Evolutionary conservation across 1,140 invertebrate genomes (phyloP), one percentile per base, ranked within the genome.

Genomic region (Euborellia annulipes): DNA sequence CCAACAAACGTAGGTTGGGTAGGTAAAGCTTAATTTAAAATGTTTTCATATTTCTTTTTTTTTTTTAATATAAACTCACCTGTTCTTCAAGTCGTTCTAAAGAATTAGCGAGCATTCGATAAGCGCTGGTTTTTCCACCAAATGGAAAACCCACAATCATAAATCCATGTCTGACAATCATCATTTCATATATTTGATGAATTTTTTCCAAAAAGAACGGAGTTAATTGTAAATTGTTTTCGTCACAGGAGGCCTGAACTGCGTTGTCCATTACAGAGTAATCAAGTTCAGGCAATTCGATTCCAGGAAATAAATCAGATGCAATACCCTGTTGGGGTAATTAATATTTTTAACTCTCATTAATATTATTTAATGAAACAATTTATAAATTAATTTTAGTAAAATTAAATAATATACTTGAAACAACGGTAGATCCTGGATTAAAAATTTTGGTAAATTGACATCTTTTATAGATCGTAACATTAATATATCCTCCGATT

Each of bases 151-250:
- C 91, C 2, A 94, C 85, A 48, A 95, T 79, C 82, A 86, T 86
- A 34, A 86, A 71, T 8, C 83, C 84, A 60, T 92, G 88, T 21
- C 87, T 70, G 1, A 93, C 87, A 30, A 91, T 78, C 72, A 95
- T 93, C 88, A 94, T 95, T 65, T 95, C 90, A 61, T 91, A 95
- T 14, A 95, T 75, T 65, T 95, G 84, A 50, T 88, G 83, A 22
- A 89, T 77, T 67, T 95, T 95, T 62, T 89, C 82, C 41, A 92
- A 61, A 59, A 95, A 92, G 63, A 80, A 81, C 0, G 76, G 68
- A 1, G 78, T 84, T 48, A 79, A 80, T 60, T 93, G 87, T 1
- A 94, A 67, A 60, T 94, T 93, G 19, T 77, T 71, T 6, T 67
- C 66, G 1, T 66, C 62, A 57, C 88, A 93, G 11, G 75, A 77